Evolutionary conservation across 35 echinoderm and acorn worm species (phyloP).

Genomic region (Nesometra sesokonis): DNA sequence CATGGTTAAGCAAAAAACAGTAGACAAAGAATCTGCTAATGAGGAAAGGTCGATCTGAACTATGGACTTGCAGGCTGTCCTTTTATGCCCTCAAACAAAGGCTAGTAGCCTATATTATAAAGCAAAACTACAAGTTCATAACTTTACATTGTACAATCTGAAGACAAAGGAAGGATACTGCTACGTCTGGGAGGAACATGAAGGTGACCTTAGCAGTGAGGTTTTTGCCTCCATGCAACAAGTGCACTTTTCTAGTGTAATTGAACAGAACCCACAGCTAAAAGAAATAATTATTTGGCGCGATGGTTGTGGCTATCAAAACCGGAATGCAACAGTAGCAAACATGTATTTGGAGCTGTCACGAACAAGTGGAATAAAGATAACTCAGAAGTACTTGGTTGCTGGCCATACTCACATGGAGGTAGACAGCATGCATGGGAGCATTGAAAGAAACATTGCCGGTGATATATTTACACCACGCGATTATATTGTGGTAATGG

Average conservation of each 20-base stretch:
- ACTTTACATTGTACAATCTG: slow-evolving; percentile 25
- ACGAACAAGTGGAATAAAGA: not conserved
- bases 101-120: slow-evolving; percentile 35
- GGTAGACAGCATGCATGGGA: slow-evolving; percentile 25
- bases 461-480: not conserved
- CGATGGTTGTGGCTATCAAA: slow-evolving; percentile 32
- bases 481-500: not conserved
- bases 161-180: slow-evolving; percentile 13
- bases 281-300: slow-evolving; percentile 20
- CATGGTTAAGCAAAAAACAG: too few species aligned
- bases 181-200: slow-evolving; percentile 1
- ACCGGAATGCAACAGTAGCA: slow-evolving; percentile 5
- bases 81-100: slow-evolving; percentile 20
- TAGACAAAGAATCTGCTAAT: slow-evolving; percentile 5
- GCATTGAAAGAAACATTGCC: not conserved
- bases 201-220: slow-evolving; percentile 4
- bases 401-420: slow-evolving; percentile 35
- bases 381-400: slow-evolving; percentile 7
- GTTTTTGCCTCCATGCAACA: slow-evolving; percentile 19
- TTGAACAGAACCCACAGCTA: not conserved
- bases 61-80: slow-evolving; percentile 23
- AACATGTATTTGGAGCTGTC: not conserved
- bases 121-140: slow-evolving; percentile 23
- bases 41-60: slow-evolving; percentile 5
- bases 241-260: slow-evolving; percentile 1